Evolutionary conservation across 2,888 invertebrate genomes (phyloP).

Genomic region (Ptilodon capucinus): DNA sequence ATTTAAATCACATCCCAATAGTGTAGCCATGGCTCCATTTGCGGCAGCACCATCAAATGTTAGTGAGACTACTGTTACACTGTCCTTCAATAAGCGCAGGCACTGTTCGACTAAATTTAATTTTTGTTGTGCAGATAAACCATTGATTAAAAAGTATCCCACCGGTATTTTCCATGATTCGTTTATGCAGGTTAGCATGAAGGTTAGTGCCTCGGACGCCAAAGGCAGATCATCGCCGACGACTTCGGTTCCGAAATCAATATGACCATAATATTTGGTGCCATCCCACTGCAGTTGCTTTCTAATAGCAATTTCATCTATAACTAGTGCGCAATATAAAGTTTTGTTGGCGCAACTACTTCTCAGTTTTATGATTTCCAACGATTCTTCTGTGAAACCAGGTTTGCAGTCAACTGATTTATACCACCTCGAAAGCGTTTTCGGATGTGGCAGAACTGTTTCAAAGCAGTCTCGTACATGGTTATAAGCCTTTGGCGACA

Average conservation of each 20-base stretch:
- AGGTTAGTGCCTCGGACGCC: constrained; percentile 1
- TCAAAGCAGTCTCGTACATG: background rate
- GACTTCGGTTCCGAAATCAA: background rate
- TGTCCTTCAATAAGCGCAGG: constrained; percentile 4
- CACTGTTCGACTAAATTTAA: constrained; percentile 1
- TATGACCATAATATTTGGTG: background rate
- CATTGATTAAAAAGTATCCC: constrained; percentile 2
- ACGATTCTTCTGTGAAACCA: background rate
- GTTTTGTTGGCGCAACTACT: background rate
- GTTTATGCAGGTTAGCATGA: constrained; percentile 7
- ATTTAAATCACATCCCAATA: constrained; percentile 5
- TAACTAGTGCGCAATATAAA: background rate
- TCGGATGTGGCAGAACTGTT: background rate
- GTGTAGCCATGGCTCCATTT: constrained; percentile 6
- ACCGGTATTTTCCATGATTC: constrained; percentile 7
- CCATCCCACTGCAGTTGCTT: background rate
- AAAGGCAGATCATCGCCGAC: background rate
- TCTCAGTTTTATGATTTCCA: background rate
- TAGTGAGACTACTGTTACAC: constrained; percentile 4
- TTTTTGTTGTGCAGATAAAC: constrained; percentile 2
- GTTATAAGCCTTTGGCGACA: background rate
- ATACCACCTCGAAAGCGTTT: background rate
- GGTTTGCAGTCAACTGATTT: background rate
- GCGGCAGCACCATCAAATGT: constrained; percentile 10
- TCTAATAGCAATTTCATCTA: background rate